Evolutionary conservation across 2,113 vertebrate species (phyloP).

Genomic region (Pelecanus crispus): DNA sequence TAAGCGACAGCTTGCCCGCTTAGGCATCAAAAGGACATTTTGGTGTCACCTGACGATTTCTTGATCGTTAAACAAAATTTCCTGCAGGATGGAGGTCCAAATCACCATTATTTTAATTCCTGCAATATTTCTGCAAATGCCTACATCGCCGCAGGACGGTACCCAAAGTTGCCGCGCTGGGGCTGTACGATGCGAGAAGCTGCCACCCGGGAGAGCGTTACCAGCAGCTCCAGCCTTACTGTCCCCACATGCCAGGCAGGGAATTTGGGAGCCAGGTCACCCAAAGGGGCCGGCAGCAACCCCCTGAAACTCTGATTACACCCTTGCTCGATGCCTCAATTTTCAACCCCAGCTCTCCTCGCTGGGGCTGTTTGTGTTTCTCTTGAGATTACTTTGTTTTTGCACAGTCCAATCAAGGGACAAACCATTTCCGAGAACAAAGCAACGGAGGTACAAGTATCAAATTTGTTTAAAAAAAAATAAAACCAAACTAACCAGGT

Average conservation of each 20-base stretch:
- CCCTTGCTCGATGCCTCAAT: not conserved
- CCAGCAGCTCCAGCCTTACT: not conserved
- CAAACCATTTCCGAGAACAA: not conserved
- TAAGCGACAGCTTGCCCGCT: not conserved
- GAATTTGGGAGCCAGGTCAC: not conserved
- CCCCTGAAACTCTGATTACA: too few relatives aligned
- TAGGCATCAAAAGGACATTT: not conserved
- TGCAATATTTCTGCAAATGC: not conserved
- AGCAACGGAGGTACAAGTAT: not conserved
- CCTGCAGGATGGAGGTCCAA: not conserved
- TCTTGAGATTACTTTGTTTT: not conserved
- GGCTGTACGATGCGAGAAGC: not conserved
- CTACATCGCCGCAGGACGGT: not conserved
- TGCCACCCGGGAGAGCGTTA: not conserved
- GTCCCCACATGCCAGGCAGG: accelerated
- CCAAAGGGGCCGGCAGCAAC: not conserved
- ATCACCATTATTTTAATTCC: not conserved
- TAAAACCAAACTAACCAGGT: not conserved
- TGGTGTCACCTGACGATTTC: not conserved
- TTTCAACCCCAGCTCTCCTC: not conserved
- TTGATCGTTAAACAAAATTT: not conserved
- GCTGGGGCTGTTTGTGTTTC: not conserved
- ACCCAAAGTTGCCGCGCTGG: accelerated
- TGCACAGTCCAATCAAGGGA: not conserved
- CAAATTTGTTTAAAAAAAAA: not conserved